Evolutionary conservation across 2,797 vertebrate species (phyloP), one percentile per base, ranked within the genome.

Genomic region (Malacoctenus gilli): DNA sequence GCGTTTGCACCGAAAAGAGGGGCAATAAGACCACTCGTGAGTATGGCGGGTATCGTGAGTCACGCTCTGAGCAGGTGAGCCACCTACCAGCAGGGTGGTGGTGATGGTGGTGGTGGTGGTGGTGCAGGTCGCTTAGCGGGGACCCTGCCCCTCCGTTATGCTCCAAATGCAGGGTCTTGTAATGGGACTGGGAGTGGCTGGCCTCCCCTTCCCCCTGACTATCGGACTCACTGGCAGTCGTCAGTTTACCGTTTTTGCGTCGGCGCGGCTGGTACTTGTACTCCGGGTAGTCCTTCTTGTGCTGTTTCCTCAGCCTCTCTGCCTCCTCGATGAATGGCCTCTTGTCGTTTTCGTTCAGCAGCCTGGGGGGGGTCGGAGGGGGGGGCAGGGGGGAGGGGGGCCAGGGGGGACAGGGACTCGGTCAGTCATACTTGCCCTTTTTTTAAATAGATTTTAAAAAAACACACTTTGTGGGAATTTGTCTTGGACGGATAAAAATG

Each of bases 221-320:
- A 19, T 87, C 88, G 0, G 90, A 84, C 77, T 99, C 97, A 11
- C 52, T 77, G 0, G 93, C 90, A 40, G 94, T 77, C 1, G 92
- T 85, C 0, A 94, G 94, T 79, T 99, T 99, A 72, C 97, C 96
- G 0, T 98, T 98, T 90, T 99, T 99, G 84, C 97, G 92, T 58
- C 97, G 87, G 34, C 97, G 93, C 1, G 97, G 97, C 85, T 99
- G 97, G 86, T 99, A 99, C 85, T 99, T 99, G 89, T 99, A 99
- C 71, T 99, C 97, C 0, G 97, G 97, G 51, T 99, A 96, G 88
- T 99, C 97, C 75, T 98, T 98, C 90, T 99, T 99, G 85, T 99
- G 97, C 86, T 99, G 97, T 87, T 98, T 98, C 63, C 97, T 92
- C 85, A 99, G 92, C 63, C 97, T 81, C 87, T 99, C 97, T 0